These are phyloP conservation scores for Zaprionus capensis DNA, from an alignment of 1,140 invertebrate genomes.

Conservation along the genomic window DNA sequence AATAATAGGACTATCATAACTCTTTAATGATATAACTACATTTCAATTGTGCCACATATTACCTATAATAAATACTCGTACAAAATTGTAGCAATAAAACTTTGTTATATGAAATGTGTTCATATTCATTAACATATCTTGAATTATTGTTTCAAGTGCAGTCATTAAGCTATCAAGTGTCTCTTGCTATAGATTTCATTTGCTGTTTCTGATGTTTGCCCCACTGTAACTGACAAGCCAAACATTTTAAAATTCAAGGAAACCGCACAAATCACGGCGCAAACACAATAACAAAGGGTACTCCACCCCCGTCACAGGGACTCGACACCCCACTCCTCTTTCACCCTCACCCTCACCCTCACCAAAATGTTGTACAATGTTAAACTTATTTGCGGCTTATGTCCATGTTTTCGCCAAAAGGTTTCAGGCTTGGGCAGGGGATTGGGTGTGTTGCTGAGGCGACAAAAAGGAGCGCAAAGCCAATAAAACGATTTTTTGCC, in stretches of 20 bases:
- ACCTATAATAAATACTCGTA: no score
- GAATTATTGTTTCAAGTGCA: no score
- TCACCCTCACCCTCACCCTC: constrained; percentile 16
- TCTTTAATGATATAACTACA: no score
- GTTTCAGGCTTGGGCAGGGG: not conserved
- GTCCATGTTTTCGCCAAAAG: constrained; percentile 46
- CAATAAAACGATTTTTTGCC: constrained; percentile 83
- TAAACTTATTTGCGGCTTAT: constrained; percentile 82
- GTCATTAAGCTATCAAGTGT: no score
- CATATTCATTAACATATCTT: no score
- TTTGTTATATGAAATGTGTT: not conserved
- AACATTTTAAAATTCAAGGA: constrained; percentile 74
- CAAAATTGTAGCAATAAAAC: not conserved
- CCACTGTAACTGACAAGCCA: constrained; percentile 53
- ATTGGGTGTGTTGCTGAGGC: constrained; percentile 45
- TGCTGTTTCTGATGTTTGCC: not conserved
- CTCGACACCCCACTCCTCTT: not conserved
- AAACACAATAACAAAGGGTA: constrained; percentile 78
- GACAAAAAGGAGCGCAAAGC: constrained; percentile 81
- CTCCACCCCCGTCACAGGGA: constrained; percentile 39
- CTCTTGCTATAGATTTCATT: not conserved
- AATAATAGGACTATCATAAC: no score
- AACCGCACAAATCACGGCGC: constrained; percentile 72
- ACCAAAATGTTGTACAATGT: constrained; percentile 59
- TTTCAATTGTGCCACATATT: no score